A percentile compares a stretch with the other conserved stretches of the same genome.
phyloP scores from a whole-genome alignment of 2,113 vertebrate genomes.

The Dryoscopus gambensis region DNA sequence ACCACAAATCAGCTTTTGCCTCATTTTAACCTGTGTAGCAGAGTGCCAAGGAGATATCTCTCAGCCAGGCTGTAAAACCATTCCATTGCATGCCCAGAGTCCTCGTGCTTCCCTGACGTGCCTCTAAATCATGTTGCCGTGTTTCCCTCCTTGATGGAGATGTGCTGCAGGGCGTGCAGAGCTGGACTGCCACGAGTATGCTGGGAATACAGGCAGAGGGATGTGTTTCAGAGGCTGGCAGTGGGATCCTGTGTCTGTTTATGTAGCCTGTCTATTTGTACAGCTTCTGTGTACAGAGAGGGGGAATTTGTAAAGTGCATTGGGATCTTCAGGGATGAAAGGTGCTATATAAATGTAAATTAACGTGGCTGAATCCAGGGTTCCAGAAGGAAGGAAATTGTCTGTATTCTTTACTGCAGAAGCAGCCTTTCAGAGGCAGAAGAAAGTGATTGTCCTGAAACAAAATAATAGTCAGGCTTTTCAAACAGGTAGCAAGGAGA shows the following conservation, averaged over 20 bases:
- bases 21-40: neutral
- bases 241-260: neutral
- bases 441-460: neutral
- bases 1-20: neutral
- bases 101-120: fast-evolving
- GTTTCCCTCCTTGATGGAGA: neutral
- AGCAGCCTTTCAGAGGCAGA: neutral
- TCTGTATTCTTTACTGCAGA: neutral
- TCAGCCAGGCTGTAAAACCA: neutral
- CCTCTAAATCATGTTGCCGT: neutral
- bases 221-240: neutral
- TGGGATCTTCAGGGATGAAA: neutral
- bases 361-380: neutral
- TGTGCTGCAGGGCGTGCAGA: neutral
- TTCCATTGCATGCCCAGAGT: neutral
- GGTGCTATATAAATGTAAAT: constrained; percentile 47
- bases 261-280: neutral
- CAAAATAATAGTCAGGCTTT: neutral
- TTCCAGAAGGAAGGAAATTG: neutral
- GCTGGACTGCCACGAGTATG: neutral
- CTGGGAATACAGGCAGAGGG: neutral
- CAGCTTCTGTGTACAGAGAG: neutral
- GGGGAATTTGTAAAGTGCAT: neutral
- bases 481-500: neutral
- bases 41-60: neutral